These are phyloP conservation scores for Collichthys lucidus DNA, from an alignment of 2,113 vertebrate species.

Conservation along the genomic window DNA sequence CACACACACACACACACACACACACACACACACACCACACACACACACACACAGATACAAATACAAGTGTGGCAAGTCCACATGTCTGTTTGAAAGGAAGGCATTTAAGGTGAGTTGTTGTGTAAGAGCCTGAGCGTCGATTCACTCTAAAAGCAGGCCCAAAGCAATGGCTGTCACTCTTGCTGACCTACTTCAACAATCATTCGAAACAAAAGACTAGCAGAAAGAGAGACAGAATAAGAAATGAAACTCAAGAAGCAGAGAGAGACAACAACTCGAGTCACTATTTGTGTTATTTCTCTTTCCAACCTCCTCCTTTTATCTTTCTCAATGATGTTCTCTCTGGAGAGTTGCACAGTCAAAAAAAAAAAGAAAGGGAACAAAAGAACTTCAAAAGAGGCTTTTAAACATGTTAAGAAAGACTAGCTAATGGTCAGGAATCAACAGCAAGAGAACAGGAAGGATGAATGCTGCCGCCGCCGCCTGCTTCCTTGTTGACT, in stretches of 20 bases:
- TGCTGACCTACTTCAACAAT: constrained; percentile 78
- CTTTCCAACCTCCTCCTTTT: constrained; percentile 48
- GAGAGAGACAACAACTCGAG: constrained; percentile 22
- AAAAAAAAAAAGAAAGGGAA: neutral
- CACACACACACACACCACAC: no score
- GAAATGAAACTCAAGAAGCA: constrained; percentile 20
- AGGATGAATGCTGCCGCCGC: neutral
- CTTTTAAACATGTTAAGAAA: constrained; percentile 50
- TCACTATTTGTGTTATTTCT: constrained; percentile 45
- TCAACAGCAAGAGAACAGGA: constrained; percentile 31
- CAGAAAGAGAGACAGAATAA: neutral
- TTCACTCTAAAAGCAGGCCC: constrained; percentile 72
- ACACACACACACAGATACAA: neutral
- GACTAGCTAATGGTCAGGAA: constrained; percentile 29
- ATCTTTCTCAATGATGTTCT: constrained; percentile 58
- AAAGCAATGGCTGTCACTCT: constrained; percentile 70
- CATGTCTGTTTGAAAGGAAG: constrained; percentile 52
- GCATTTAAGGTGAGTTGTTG: constrained; percentile 54
- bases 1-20: no score
- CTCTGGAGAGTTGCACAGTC: constrained; percentile 44
- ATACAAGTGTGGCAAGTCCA: constrained; percentile 21
- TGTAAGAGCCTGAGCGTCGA: constrained; percentile 70
- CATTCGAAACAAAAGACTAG: constrained; percentile 66
- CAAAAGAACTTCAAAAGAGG: constrained; percentile 40
- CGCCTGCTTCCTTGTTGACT: neutral